These are phyloP conservation scores for Laspeyria flexula DNA, from an alignment of 2,888 invertebrate genomes.

Conservation along the genomic window DNA sequence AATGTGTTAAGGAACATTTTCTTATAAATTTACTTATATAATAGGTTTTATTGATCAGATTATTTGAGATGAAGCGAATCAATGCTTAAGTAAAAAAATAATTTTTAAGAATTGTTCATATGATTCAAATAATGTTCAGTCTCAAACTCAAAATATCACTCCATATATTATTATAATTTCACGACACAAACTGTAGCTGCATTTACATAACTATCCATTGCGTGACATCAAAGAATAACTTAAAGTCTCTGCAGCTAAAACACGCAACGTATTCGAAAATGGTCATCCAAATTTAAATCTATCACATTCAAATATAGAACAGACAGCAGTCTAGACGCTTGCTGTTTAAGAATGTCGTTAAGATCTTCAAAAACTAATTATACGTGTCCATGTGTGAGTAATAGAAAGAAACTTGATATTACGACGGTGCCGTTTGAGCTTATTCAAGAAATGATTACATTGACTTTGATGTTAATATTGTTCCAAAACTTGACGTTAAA, in stretches of 20 bases:
- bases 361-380: constrained; percentile 12
- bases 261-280: constrained; percentile 2
- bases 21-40: too few species aligned
- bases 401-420: constrained; percentile 7
- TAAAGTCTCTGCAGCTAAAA: background rate
- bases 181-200: background rate
- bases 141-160: too few species aligned
- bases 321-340: constrained; percentile 15
- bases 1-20: too few species aligned
- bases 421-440: background rate
- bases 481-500: background rate
- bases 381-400: constrained; percentile 6
- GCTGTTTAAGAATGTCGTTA: constrained; percentile 19
- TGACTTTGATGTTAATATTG: background rate
- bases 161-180: too few species aligned
- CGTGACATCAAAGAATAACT: background rate
- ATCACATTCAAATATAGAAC: constrained; percentile 14
- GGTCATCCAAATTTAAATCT: constrained; percentile 1
- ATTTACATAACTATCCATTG: background rate
- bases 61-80: too few species aligned
- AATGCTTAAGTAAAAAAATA: too few species aligned
- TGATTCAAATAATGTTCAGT: too few species aligned
- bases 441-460: background rate
- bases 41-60: too few species aligned
- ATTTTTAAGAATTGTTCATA: too few species aligned